These are phyloP conservation scores for Pheosia tremula DNA, from an alignment of 2,888 invertebrate species.

Conservation along the genomic window DNA sequence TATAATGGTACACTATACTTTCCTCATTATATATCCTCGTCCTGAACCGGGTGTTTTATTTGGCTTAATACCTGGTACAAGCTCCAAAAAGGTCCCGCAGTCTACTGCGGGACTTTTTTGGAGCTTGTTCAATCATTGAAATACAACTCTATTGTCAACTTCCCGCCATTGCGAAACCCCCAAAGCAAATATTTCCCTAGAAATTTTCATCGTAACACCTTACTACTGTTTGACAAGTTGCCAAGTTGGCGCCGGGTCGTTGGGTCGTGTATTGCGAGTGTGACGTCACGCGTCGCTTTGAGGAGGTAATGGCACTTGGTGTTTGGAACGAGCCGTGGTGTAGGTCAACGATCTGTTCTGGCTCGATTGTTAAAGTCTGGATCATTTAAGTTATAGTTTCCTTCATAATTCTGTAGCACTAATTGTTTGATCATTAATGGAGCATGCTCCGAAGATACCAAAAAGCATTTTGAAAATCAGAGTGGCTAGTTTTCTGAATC, in stretches of 20 bases:
- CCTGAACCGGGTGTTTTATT: too few relatives aligned
- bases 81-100: too few relatives aligned
- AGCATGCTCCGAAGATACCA: neutral
- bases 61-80: too few relatives aligned
- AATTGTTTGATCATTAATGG: neutral
- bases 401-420: neutral
- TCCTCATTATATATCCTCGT: too few relatives aligned
- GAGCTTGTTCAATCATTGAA: too few relatives aligned
- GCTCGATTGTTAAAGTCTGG: neutral
- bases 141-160: neutral
- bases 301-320: slow-evolving; percentile 5
- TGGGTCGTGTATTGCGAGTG: slow-evolving; percentile 3
- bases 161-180: neutral
- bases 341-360: slow-evolving; percentile 3
- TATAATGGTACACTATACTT: too few relatives aligned
- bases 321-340: slow-evolving; percentile 1
- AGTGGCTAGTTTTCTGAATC: neutral
- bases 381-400: neutral
- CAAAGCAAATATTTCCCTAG: neutral
- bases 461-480: neutral
- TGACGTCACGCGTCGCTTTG: slow-evolving; percentile 3
- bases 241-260: slow-evolving; percentile 7
- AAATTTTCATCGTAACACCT: slow-evolving; percentile 1
- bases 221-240: neutral
- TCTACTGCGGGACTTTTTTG: too few relatives aligned